Conservation (phyloP, 2,888 invertebrate species). For the Drosophila merina region DNA sequence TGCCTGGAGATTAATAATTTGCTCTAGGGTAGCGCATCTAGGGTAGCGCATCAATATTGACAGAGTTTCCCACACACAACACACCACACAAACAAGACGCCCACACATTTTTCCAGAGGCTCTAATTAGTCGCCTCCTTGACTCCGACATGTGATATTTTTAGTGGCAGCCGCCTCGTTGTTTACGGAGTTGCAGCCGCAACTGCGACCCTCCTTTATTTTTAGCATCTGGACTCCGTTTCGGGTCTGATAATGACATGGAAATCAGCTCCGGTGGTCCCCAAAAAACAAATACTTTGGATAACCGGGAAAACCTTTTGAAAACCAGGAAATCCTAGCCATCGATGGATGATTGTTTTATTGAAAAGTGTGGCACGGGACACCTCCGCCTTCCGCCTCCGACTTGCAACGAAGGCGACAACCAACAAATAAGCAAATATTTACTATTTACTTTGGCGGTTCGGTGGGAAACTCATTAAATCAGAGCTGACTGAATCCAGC, state of each 20-base stretch:
- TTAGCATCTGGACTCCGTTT: conserved; percentile 53
- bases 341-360: conserved; percentile 67
- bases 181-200: conserved; percentile 49
- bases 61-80: conserved; percentile 2
- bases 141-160: conserved; percentile 69
- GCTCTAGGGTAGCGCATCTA: conserved; percentile 16
- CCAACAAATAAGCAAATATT: conserved; percentile 65
- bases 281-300: conserved; percentile 4
- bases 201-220: conserved; percentile 48
- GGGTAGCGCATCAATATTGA: conserved; percentile 24
- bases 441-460: conserved; percentile 57
- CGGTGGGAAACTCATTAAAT: conserved; percentile 70
- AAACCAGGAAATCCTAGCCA: conserved; percentile 12
- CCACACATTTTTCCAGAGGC: background rate
- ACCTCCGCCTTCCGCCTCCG: background rate
- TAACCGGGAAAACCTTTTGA: background rate
- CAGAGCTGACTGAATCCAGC: conserved; percentile 19
- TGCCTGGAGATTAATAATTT: conserved; percentile 2
- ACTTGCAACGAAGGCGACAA: conserved; percentile 28
- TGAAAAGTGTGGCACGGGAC: conserved; percentile 54
- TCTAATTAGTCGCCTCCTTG: conserved; percentile 35
- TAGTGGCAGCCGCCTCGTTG: conserved; percentile 51
- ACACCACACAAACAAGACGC: conserved; percentile 1
- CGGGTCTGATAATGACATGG: conserved; percentile 67
- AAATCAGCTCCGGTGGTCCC: conserved; percentile 73